Evolutionary conservation across 2,888 invertebrate genomes (phyloP).

Genomic region (Noctua fimbriata): DNA sequence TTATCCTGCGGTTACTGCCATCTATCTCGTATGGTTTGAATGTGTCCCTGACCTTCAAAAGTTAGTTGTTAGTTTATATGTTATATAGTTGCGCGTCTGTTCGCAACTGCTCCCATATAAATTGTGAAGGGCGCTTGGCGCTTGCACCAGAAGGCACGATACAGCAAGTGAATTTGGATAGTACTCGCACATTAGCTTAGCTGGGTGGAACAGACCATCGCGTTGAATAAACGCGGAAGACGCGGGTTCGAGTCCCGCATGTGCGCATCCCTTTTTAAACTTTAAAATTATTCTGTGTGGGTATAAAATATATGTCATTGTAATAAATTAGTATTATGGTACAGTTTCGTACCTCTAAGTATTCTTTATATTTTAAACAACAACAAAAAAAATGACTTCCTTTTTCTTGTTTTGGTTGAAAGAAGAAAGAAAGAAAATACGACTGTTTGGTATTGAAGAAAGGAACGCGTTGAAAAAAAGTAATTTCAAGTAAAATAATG

Average conservation of each 20-base stretch:
- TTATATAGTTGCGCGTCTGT: background rate
- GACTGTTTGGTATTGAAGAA: too few relatives aligned
- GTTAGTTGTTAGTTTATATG: background rate
- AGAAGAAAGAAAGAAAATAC: too few relatives aligned
- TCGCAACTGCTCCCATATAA: background rate
- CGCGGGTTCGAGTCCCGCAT: slow-evolving; percentile 3
- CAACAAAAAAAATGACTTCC: too few relatives aligned
- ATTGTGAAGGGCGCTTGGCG: background rate
- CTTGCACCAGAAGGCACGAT: background rate
- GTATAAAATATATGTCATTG: too few relatives aligned
- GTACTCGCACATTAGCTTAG: background rate
- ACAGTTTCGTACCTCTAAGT: too few relatives aligned
- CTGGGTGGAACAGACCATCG: background rate
- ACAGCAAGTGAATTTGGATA: background rate
- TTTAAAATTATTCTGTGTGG: background rate
- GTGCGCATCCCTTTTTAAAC: background rate
- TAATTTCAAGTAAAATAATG: too few relatives aligned
- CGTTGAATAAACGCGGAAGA: background rate
- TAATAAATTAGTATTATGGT: too few relatives aligned
- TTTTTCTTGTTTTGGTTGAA: too few relatives aligned
- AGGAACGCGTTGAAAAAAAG: too few relatives aligned
- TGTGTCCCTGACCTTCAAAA: background rate
- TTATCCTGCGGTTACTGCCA: background rate
- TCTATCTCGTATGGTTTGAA: background rate
- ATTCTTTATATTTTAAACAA: too few relatives aligned